These are phyloP conservation scores for Melanerpes aurifrons DNA, from an alignment of 2,113 vertebrate genomes.

Conservation along the genomic window DNA sequence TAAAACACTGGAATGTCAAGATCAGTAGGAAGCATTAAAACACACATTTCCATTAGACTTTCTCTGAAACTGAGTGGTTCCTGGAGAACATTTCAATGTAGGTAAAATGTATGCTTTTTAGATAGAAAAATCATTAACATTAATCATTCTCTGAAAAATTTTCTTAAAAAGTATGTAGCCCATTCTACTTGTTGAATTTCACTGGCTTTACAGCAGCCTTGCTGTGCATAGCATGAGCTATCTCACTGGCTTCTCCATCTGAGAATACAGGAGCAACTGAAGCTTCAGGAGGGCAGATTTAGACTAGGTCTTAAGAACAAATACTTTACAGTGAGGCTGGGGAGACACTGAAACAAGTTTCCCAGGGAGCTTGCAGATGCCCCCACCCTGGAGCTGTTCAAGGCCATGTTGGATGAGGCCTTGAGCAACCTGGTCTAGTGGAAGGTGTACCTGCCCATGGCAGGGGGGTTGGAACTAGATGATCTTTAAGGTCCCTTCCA, in stretches of 20 bases:
- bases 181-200: neutral
- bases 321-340: too few relatives aligned
- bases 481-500: too few relatives aligned
- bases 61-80: neutral
- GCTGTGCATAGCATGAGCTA: too few relatives aligned
- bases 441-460: too few relatives aligned
- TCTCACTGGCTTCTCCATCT: neutral
- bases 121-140: neutral
- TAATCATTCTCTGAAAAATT: neutral
- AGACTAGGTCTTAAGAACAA: too few relatives aligned
- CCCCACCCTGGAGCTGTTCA: too few relatives aligned
- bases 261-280: neutral
- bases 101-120: neutral
- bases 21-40: constrained; percentile 10
- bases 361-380: too few relatives aligned
- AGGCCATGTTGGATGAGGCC: too few relatives aligned
- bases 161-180: neutral
- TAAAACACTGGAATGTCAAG: constrained; percentile 8
- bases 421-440: too few relatives aligned
- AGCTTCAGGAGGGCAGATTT: too few relatives aligned
- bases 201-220: neutral
- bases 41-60: neutral
- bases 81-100: neutral
- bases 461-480: too few relatives aligned
- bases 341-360: too few relatives aligned